A percentile compares a stretch with the other conserved stretches of the same genome.
phyloP scores from a whole-genome alignment of 2,797 vertebrate genomes.

The Enteromius mattozi region DNA sequence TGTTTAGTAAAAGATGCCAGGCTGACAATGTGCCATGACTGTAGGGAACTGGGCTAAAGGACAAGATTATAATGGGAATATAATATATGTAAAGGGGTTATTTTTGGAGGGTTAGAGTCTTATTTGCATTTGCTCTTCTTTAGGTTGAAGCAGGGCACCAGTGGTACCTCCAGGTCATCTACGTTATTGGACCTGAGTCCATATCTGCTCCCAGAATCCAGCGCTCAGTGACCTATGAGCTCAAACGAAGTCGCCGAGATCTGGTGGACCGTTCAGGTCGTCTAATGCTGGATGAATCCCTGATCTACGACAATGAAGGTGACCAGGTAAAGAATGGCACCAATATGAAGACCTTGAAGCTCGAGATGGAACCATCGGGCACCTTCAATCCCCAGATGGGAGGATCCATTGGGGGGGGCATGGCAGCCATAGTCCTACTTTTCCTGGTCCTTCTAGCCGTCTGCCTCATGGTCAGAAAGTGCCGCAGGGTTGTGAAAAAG shows the following conservation, averaged over 20 bases:
- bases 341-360: slow-evolving; percentile 92
- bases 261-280: slow-evolving; percentile 77
- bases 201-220: slow-evolving; percentile 84
- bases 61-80: not conserved
- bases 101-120: not conserved
- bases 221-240: slow-evolving; percentile 80
- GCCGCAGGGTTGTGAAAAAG: slow-evolving; percentile 76
- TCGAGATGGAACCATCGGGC: slow-evolving; percentile 81
- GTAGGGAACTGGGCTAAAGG: slow-evolving; percentile 32
- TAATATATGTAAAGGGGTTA: not conserved
- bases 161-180: slow-evolving; percentile 98
- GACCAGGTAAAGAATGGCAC: slow-evolving; percentile 96
- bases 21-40: slow-evolving; percentile 33
- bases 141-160: slow-evolving; percentile 98
- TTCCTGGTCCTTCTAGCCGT: slow-evolving; percentile 81
- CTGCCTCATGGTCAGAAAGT: slow-evolving; percentile 85
- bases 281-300: slow-evolving; percentile 87
- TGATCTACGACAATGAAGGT: slow-evolving; percentile 96
- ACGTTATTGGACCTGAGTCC: slow-evolving; percentile 90
- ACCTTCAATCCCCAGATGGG: slow-evolving; percentile 84
- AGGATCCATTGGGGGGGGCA: slow-evolving; percentile 85
- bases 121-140: slow-evolving; percentile 28
- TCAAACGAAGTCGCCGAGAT: slow-evolving; percentile 81
- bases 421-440: slow-evolving; percentile 83
- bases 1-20: slow-evolving; percentile 38